Evolutionary conservation across 2,797 vertebrate genomes (phyloP).

Genomic region (Xiphophorus birchmanni): DNA sequence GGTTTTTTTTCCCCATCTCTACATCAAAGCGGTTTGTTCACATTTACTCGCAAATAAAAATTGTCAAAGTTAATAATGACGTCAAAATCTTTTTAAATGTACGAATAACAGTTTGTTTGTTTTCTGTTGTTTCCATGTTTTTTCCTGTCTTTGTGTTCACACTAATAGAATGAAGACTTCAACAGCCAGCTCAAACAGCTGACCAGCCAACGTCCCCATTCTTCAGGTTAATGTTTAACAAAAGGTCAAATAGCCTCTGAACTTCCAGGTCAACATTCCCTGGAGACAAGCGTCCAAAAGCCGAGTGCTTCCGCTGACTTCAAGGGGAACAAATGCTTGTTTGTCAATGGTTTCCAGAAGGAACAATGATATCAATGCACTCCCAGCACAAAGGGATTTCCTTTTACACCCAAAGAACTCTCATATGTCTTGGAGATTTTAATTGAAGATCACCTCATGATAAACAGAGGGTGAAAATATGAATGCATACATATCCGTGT

Average conservation of each 20-base stretch:
- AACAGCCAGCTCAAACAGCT: background rate
- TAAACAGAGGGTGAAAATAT: constrained; percentile 3
- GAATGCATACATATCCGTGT: background rate
- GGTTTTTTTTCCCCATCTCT: background rate
- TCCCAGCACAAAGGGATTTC: constrained; percentile 58
- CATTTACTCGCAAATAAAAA: background rate
- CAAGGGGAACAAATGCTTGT: constrained; percentile 62
- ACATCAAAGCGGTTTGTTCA: background rate
- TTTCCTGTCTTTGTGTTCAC: background rate
- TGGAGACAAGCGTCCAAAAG: constrained; percentile 21
- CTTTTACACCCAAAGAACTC: constrained; percentile 59
- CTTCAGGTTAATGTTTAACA: constrained; percentile 44
- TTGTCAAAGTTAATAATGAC: background rate
- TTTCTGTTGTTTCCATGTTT: background rate
- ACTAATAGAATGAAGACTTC: background rate
- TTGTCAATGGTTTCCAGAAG: constrained; percentile 61
- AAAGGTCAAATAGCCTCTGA: constrained; percentile 50
- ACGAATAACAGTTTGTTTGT: background rate
- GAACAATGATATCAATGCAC: constrained; percentile 75
- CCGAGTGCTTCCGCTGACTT: constrained; percentile 64
- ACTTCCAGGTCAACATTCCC: constrained; percentile 41
- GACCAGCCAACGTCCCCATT: background rate
- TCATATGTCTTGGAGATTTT: constrained; percentile 15
- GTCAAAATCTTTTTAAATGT: background rate
- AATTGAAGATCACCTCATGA: constrained; percentile 29